These are phyloP conservation scores for Lissocephala sabroskyi DNA, from an alignment of 2,888 invertebrate genomes.

Conservation along the genomic window DNA sequence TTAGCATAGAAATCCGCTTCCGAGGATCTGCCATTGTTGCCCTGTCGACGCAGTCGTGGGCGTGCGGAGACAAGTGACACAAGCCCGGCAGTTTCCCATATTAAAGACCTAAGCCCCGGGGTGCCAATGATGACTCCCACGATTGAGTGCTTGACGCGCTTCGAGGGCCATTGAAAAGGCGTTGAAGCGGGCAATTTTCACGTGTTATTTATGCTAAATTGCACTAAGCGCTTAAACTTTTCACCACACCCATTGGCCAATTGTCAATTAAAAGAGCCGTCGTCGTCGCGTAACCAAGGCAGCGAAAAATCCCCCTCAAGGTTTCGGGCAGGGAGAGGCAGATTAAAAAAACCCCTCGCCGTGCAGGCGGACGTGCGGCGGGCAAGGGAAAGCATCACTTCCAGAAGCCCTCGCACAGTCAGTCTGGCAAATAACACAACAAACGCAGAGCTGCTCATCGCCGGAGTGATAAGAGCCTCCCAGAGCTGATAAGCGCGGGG, in stretches of 20 bases:
- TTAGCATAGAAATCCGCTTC: slow-evolving; percentile 69
- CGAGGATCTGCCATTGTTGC: slow-evolving; percentile 59
- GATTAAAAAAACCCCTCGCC: too few relatives aligned
- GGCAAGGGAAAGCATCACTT: too few relatives aligned
- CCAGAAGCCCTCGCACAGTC: too few relatives aligned
- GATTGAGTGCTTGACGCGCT: slow-evolving; percentile 10
- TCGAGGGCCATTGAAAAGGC: slow-evolving; percentile 45
- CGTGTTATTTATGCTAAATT: slow-evolving; percentile 63
- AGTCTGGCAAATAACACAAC: too few relatives aligned
- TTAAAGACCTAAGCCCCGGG: slow-evolving; percentile 40
- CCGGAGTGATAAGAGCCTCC: slow-evolving; percentile 51
- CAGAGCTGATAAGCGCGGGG: slow-evolving; percentile 54
- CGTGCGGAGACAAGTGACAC: slow-evolving; percentile 41
- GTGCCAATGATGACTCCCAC: slow-evolving; percentile 20
- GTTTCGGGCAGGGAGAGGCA: too few relatives aligned
- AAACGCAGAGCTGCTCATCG: too few relatives aligned
- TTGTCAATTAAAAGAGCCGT: too few relatives aligned
- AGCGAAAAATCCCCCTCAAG: too few relatives aligned
- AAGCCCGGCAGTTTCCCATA: slow-evolving; percentile 49
- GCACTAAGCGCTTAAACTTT: slow-evolving; percentile 59
- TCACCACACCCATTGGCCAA: too few relatives aligned
- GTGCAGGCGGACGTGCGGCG: too few relatives aligned
- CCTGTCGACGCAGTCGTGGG: slow-evolving; percentile 36
- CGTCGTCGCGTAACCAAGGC: too few relatives aligned
- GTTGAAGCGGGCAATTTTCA: slow-evolving; percentile 59